phyloP scores from a whole-genome alignment of 1,140 invertebrate genomes.

The Pogonus chalceus region DNA sequence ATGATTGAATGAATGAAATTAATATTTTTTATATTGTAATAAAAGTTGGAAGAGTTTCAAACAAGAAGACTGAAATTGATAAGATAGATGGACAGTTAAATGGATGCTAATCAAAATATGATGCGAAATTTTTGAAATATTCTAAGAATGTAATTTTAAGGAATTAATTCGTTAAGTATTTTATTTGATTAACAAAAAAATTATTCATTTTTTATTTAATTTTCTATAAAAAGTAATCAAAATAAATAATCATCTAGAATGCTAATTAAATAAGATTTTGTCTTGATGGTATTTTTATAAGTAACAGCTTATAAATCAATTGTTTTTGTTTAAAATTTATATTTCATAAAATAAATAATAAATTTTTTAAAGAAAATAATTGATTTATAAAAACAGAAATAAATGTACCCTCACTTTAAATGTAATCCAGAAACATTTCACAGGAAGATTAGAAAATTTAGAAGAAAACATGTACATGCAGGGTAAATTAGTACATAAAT shows the following conservation, averaged over 20 bases:
- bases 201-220: background rate
- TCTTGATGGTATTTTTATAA: no score
- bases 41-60: slow-evolving; percentile 1
- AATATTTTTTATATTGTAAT: slow-evolving; percentile 8
- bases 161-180: no score
- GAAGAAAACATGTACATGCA: background rate
- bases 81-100: background rate
- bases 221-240: background rate
- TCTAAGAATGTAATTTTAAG: slow-evolving; percentile 5
- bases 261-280: background rate
- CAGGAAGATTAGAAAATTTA: background rate
- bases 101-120: background rate
- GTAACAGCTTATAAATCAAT: no score
- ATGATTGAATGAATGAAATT: background rate
- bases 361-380: no score
- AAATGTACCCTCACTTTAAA: background rate
- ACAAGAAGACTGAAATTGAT: background rate
- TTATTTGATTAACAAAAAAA: no score
- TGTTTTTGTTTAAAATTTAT: no score
- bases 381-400: no score
- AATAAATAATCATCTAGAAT: slow-evolving; percentile 1
- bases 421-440: background rate
- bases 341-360: no score
- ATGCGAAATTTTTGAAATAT: background rate
- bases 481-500: slow-evolving; percentile 1